These are phyloP conservation scores for Meiosimyza decipiens DNA, from an alignment of 2,888 invertebrate species.

Conservation along the genomic window DNA sequence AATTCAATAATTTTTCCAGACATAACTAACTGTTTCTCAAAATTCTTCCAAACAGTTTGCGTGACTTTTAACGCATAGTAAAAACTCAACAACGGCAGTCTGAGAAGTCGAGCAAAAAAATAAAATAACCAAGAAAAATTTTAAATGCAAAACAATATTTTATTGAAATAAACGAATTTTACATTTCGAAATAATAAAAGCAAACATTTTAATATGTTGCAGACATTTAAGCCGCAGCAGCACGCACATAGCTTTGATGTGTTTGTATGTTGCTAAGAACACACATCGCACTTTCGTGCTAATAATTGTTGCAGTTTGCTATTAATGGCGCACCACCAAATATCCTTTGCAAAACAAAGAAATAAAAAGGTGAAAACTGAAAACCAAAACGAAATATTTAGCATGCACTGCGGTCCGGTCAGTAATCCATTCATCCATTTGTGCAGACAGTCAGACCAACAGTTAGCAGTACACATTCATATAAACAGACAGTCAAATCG, in stretches of 20 bases:
- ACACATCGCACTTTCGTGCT: conserved; percentile 36
- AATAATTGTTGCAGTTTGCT: conserved; percentile 41
- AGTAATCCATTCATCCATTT: background rate
- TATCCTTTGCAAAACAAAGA: conserved; percentile 19
- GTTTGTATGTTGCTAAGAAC: background rate
- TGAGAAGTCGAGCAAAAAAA: background rate
- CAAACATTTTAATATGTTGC: background rate
- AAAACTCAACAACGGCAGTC: conserved; percentile 22
- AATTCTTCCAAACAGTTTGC: conserved; percentile 36
- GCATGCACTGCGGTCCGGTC: background rate
- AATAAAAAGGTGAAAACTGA: background rate
- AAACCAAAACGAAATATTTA: conserved; percentile 10
- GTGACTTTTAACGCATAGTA: conserved; percentile 39
- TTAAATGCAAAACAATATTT: background rate
- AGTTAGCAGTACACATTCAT: too few species aligned
- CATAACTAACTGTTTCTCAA: conserved; percentile 36
- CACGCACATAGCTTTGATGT: background rate
- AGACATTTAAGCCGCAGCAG: too few species aligned
- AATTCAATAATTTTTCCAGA: conserved; percentile 30
- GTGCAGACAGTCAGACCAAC: background rate
- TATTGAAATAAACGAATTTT: conserved; percentile 20
- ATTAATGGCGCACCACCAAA: conserved; percentile 39
- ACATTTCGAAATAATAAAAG: background rate
- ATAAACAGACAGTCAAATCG: too few species aligned
- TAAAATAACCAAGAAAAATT: background rate